Evolutionary conservation across 2,888 invertebrate species (phyloP).

Genomic region (Sesamia inferens): DNA sequence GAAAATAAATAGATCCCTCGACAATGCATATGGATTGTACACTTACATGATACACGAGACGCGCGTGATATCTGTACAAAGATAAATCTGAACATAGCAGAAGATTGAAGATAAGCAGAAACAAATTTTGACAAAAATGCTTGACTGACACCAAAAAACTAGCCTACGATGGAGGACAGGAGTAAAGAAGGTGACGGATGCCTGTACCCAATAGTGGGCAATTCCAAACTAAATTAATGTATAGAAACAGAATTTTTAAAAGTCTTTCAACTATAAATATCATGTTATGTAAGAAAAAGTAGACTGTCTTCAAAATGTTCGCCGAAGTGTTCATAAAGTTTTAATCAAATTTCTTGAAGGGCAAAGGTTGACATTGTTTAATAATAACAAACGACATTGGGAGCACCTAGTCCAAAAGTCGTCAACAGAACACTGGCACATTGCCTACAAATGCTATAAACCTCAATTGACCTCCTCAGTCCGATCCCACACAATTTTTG

Average conservation of each 20-base stretch:
- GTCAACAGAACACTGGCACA: slow-evolving; percentile 55
- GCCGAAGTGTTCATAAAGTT: background rate
- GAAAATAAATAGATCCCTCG: slow-evolving; percentile 73
- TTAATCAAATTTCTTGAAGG: background rate
- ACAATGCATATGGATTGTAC: slow-evolving; percentile 70
- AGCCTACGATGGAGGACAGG: background rate
- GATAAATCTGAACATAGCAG: slow-evolving; percentile 39
- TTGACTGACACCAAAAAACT: background rate
- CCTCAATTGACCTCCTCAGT: too few relatives aligned
- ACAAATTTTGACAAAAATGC: background rate
- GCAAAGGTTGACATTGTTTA: slow-evolving; percentile 2
- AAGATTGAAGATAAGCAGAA: background rate
- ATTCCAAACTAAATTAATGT: background rate
- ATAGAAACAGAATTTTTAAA: background rate
- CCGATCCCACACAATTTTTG: too few relatives aligned
- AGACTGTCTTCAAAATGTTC: background rate
- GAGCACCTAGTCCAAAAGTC: slow-evolving; percentile 30
- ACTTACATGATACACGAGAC: slow-evolving; percentile 41
- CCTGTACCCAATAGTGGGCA: background rate
- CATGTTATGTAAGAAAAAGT: background rate
- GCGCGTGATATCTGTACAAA: slow-evolving; percentile 8
- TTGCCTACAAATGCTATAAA: slow-evolving; percentile 53
- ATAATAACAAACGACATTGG: slow-evolving; percentile 21
- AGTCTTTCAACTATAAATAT: background rate
- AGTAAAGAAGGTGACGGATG: background rate